Base-by-base conservation (phyloP, 2,113 vertebrate species). In the Muscicapa adusta region DNA sequence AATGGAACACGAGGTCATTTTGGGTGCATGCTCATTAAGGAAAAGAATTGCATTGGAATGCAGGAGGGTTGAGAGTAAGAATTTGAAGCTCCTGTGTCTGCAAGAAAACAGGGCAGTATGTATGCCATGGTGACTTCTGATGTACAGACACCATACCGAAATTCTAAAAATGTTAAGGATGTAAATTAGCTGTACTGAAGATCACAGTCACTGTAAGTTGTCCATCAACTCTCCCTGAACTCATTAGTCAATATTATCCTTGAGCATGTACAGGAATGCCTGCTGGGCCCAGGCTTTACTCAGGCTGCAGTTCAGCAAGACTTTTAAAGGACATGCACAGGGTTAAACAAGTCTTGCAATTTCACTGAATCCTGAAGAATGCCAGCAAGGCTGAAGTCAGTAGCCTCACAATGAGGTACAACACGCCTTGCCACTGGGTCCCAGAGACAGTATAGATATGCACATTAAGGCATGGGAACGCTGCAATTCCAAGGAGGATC, bases 41-140 rank as follows among this genome's bases (percentile, higher is more conserved):
- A 91, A 82, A 90, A 90, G 88, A 85, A 95, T 91, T 95, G 95
- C 95, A 80, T 25, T 4, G 15, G 91, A 95, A 92, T 90, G 88
- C 77, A 74, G 91, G 73, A 96, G 85, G 72, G 68, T 85, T 47
- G 65, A 78, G 66, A 68, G 60, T 65, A 80, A 91, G 92, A 80
- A 93, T 85, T 42, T 0, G 1, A 79, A 94, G 75, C 79, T 88
- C 58, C 56, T 47, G 1, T 23, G 63, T 54, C 72, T 94, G 75
- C 75, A 91, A 80, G 75, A 60, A 93, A 88, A 70, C 38, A 76
- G 62, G 33, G 47, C 38, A 71, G 38, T 71, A 36, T 33, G 33
- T 91, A 28, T 62, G 53, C 28, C 50, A 40, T 5, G 3, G 85
- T 72, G 93, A 79, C 36, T 93, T 88, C n/a, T 1, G 8, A 62